Percentiles rank a stretch among this genome's conserved stretches.
Evolutionary conservation across 1,140 invertebrate species (phyloP).

Genomic region (Euglossa dilemma): DNA sequence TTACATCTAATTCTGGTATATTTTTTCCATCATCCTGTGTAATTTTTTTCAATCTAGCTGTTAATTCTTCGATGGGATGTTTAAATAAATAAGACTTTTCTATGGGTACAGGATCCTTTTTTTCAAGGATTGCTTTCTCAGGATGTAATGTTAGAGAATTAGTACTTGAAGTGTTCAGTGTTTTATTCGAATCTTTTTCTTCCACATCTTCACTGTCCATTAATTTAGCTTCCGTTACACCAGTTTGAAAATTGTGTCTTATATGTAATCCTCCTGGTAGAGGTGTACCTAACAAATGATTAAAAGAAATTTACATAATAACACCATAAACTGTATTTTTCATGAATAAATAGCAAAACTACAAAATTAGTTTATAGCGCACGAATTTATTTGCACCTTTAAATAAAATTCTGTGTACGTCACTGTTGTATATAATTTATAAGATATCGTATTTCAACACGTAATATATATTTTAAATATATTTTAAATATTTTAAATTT

Average conservation of each 20-base stretch:
- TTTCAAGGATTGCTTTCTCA: slow-evolving; percentile 67
- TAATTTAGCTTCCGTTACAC: slow-evolving; percentile 88
- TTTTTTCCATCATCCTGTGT: slow-evolving; percentile 58
- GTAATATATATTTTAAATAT: background rate
- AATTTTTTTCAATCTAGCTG: slow-evolving; percentile 72
- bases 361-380: background rate
- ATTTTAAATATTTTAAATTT: slow-evolving; percentile 5
- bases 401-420: slow-evolving; percentile 30
- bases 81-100: slow-evolving; percentile 63
- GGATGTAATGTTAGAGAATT: slow-evolving; percentile 75
- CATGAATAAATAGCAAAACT: background rate
- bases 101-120: slow-evolving; percentile 63
- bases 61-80: slow-evolving; percentile 74
- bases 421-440: slow-evolving; percentile 20
- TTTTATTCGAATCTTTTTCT: slow-evolving; percentile 73
- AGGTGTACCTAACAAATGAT: slow-evolving; percentile 84
- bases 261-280: slow-evolving; percentile 89
- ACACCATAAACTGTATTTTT: background rate
- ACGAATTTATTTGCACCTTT: background rate
- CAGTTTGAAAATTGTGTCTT: slow-evolving; percentile 88
- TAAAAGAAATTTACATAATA: background rate
- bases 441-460: slow-evolving; percentile 10
- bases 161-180: slow-evolving; percentile 68
- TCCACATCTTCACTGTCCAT: slow-evolving; percentile 82
- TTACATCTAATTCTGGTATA: slow-evolving; percentile 55